Conservation (phyloP, 2,113 vertebrate genomes). For the Sphyrna mokarran region DNA sequence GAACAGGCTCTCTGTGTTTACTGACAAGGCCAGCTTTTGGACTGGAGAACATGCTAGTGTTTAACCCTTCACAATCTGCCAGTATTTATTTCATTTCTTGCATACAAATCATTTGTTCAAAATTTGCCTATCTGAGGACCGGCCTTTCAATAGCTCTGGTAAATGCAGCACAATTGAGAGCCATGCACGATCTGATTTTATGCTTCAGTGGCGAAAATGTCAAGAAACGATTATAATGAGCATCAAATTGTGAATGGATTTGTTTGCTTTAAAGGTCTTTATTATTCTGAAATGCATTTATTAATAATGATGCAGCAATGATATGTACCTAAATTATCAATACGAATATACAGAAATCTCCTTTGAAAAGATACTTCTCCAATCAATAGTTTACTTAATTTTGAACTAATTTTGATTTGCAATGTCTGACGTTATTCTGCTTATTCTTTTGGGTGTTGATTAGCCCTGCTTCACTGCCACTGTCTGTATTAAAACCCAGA, state of each 20-base stretch:
- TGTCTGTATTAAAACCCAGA: background rate
- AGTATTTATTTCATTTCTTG: conserved; percentile 14
- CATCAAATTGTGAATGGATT: background rate
- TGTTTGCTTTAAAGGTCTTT: conserved; percentile 6
- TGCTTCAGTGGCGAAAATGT: background rate
- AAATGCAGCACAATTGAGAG: too few relatives aligned
- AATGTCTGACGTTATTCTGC: background rate
- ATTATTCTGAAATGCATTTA: background rate
- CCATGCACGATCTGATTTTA: background rate
- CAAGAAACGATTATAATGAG: background rate
- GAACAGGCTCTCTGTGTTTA: conserved; percentile 6
- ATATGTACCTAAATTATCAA: background rate
- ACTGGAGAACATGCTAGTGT: background rate
- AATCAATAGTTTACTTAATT: background rate
- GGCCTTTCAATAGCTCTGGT: background rate
- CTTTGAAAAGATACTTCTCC: background rate
- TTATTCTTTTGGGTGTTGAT: background rate
- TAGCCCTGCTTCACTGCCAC: background rate
- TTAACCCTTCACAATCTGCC: background rate
- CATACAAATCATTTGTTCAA: background rate
- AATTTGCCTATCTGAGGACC: background rate
- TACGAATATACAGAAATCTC: background rate
- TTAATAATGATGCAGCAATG: background rate
- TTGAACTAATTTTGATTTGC: background rate
- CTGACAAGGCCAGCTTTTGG: conserved; percentile 11